Conservation (phyloP, 1,140 invertebrate species). For the Trinorchestia longiramus region DNA sequence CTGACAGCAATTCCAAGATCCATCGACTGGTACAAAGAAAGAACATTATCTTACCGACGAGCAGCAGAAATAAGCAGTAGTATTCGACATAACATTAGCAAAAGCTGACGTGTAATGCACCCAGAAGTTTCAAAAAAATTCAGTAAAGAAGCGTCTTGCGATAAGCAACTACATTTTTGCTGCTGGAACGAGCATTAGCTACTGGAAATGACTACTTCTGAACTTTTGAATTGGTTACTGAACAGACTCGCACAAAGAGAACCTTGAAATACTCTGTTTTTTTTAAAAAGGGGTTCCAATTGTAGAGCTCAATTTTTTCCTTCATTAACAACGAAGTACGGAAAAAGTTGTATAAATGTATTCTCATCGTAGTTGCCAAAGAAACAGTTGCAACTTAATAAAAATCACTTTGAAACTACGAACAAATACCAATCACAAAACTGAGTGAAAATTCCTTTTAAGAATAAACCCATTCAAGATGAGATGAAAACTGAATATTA, state of each 20-base stretch:
- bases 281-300: neutral
- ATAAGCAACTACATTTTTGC: too few relatives aligned
- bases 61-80: neutral
- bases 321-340: too few relatives aligned
- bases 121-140: neutral
- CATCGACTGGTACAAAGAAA: neutral
- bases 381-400: too few relatives aligned
- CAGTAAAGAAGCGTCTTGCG: neutral
- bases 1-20: constrained; percentile 4
- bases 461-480: neutral
- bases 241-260: neutral
- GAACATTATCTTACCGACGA: neutral
- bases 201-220: neutral
- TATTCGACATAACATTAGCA: neutral
- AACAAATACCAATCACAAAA: neutral
- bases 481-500: neutral
- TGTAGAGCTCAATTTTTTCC: neutral
- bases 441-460: neutral
- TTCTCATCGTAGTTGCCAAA: too few relatives aligned
- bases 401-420: too few relatives aligned
- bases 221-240: neutral
- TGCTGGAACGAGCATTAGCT: neutral
- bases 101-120: neutral
- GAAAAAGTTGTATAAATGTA: too few relatives aligned
- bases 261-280: neutral